Base-by-base conservation (phyloP, 2,797 vertebrate species). In the Pangasius krempfi region DNA sequence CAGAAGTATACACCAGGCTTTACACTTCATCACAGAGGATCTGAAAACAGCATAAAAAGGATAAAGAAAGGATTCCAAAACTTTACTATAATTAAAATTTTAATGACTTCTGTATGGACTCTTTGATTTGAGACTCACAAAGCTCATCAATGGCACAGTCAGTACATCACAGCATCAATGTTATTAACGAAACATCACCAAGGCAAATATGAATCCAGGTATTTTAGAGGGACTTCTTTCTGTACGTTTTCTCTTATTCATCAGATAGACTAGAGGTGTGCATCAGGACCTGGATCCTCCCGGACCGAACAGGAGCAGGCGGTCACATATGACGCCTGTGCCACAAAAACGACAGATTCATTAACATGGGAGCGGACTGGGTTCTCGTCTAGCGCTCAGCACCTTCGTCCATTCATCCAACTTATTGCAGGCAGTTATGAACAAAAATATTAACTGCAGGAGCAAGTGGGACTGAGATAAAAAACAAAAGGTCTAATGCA, bases 51-150 rank as follows among this genome's bases (percentile, higher is more conserved):
- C 1, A 7, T 18, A 30, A 30, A 82, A 47, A 73, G 9, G 40
- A 44, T n/a, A 40, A 72, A 52, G 44, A 58, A 44, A 56, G 4
- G 13, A 12, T 27, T 62, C n/a, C 50, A 75, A 75, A 75, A 75
- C 5, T 82, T n/a, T 16, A 60, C 62, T 68, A 40, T 58, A 58
- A 88, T 58, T 84, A 52, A 47, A 33, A 60, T 60, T 80, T 72
- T 62, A 73, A 60, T 27, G 18, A 20, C 13, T 44, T 81, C 25
- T 44, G 56, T 76, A 47, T 50, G 12, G 50, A 75, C 16, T 72
- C 44, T 47, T 10, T 30, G 50, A 14, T 56, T 44, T 44, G 30
- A 80, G 13, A 70, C 62, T 64, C 20, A 33, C 66, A 87, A 56
- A 79, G 18, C 3, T 62, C 20, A 68, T 40, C 40, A 33, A 40